A percentile compares a stretch with the other conserved stretches of the same genome.
Evolutionary conservation across 1,140 invertebrate genomes (phyloP).

Genomic region (Caerostris extrusa): DNA sequence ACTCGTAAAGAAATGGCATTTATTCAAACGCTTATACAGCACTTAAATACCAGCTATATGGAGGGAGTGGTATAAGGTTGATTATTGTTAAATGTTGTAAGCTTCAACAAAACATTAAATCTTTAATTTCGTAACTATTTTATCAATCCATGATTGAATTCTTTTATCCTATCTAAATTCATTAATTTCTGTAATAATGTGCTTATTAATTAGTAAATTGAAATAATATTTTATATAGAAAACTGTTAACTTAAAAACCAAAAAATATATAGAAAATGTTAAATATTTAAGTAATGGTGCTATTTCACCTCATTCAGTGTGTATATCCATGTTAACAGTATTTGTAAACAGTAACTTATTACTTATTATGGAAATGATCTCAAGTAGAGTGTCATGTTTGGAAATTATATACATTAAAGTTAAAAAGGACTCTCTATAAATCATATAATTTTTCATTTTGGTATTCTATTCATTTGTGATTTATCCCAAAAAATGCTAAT

Average conservation of each 20-base stretch:
- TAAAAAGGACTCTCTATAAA: too few relatives aligned
- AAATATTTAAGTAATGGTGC: slow-evolving; percentile 49
- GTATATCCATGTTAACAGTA: not conserved
- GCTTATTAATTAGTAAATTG: not conserved
- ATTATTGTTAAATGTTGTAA: not conserved
- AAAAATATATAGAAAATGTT: slow-evolving; percentile 30
- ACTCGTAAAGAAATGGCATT: slow-evolving; percentile 99
- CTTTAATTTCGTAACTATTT: slow-evolving; percentile 9
- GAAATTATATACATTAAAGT: too few relatives aligned
- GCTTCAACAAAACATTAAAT: slow-evolving; percentile 32
- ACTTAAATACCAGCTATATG: slow-evolving; percentile 91
- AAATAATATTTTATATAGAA: slow-evolving; percentile 39
- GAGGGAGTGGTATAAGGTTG: slow-evolving; percentile 83
- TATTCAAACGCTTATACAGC: slow-evolving; percentile 95
- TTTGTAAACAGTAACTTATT: not conserved
- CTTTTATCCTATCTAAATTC: slow-evolving; percentile 3
- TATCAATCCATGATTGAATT: not conserved
- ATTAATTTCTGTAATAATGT: not conserved
- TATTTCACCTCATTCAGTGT: slow-evolving; percentile 42
- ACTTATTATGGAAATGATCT: not conserved
- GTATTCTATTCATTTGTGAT: too few relatives aligned
- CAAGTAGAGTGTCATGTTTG: too few relatives aligned
- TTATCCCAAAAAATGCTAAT: too few relatives aligned
- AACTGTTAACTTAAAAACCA: slow-evolving; percentile 1
- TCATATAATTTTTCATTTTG: too few relatives aligned